Percentiles rank a stretch among this genome's conserved stretches.
These are phyloP conservation scores for Drosophila mercatorum DNA, from an alignment of 2,888 invertebrate species.

Conservation along the genomic window DNA sequence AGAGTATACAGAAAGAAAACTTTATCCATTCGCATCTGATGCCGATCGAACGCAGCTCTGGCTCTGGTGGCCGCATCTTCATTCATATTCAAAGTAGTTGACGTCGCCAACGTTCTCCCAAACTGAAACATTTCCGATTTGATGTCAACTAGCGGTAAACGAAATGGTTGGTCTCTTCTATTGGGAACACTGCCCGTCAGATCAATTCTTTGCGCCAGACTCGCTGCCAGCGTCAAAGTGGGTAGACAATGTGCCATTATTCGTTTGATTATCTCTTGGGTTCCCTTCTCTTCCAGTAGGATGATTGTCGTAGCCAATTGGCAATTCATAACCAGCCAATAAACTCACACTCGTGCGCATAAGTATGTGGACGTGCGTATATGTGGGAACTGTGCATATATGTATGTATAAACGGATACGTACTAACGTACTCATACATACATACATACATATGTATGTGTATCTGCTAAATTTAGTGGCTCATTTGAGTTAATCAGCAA, in stretches of 20 bases:
- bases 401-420: neutral
- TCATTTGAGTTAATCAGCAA: conserved; percentile 54
- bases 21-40: conserved; percentile 13
- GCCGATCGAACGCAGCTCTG: neutral
- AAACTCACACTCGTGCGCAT: conserved; percentile 10
- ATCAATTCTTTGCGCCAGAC: conserved; percentile 19
- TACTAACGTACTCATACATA: conserved; percentile 6
- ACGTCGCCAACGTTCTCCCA: conserved; percentile 60
- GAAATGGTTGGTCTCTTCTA: conserved; percentile 59
- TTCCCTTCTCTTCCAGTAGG: conserved; percentile 45
- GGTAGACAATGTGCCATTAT: conserved; percentile 39
- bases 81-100: conserved; percentile 69
- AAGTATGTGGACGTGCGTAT: neutral
- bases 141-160: conserved; percentile 81
- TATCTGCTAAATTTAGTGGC: conserved; percentile 42
- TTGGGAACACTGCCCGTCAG: conserved; percentile 49
- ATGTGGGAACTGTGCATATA: neutral
- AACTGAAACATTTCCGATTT: conserved; percentile 69
- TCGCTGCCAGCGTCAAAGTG: conserved; percentile 11
- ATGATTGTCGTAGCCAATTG: conserved; percentile 50
- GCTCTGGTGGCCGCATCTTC: conserved; percentile 21
- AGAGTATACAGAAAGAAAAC: conserved; percentile 37
- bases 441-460: neutral
- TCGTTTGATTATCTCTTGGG: conserved; percentile 28
- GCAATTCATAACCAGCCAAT: conserved; percentile 32